Base-by-base conservation (phyloP, 2,888 invertebrate genomes). In the Taenaris catops region DNA sequence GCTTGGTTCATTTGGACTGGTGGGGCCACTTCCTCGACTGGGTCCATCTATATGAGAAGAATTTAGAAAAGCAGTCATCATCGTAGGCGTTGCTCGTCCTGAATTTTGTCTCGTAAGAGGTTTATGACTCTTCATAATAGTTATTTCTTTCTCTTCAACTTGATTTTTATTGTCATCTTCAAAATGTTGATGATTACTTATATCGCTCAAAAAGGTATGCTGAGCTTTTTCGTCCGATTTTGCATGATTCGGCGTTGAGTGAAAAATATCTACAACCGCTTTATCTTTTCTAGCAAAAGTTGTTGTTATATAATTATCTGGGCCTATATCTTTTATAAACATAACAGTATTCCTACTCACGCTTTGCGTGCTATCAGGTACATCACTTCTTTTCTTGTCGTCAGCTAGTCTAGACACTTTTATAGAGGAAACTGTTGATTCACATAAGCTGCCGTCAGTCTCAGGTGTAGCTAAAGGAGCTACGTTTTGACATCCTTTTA, bases 281-380 rank as follows among this genome's bases (percentile, higher is more conserved):
- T 75, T 81, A 34, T 80, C 78, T 53, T 74, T 62, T 73, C 91
- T 71, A 52, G 88, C 79, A 74, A 87, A 84, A 25, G 89, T 89
- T 25, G 92, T 92, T 42, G 91, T 92, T 31, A 93, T 91, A 62
- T 93, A 93, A 71, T 92, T 93, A 70, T 93, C 92, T 28, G 91
- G 90, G 25, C 92, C 92, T 51, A 92, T 92, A 63, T 91, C 90
- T 58, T 90, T 90, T 53, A 90, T 89, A 49, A 89, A 84, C 55
- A 90, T 62, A 35, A 90, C 83, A 64, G 89, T 90, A 64, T 84
- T 87, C 51, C 88, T 89, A 68, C 84, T 74, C 51, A 65, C 63
- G 51, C 67, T 63, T 51, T 75, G 68, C 41, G 73, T 68, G 46
- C 65, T 64, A 46, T 84, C 83, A 66, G 78, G 74, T 68, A 73